A percentile compares a stretch with the other conserved stretches of the same genome.
Evolutionary conservation across 1,140 invertebrate genomes (phyloP).

Genomic region (Linepithema humile): DNA sequence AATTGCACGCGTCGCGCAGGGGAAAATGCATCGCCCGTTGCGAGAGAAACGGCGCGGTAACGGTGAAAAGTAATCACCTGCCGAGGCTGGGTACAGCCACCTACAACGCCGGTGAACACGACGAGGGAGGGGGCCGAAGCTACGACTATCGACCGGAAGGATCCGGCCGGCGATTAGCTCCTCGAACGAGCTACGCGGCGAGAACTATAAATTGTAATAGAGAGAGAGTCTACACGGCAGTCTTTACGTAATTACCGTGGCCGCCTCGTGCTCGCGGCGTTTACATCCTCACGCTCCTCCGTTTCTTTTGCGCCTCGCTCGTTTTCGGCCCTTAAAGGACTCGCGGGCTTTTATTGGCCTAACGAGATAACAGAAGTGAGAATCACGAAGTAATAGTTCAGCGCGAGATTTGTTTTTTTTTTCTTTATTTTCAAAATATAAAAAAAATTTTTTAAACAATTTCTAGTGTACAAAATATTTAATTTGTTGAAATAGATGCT

Average conservation of each 20-base stretch:
- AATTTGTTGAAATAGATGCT: no score
- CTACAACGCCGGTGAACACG: slow-evolving; percentile 12
- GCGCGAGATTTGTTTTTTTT: neutral
- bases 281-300: slow-evolving; percentile 6
- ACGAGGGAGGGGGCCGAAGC: neutral
- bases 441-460: neutral
- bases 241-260: slow-evolving; percentile 53
- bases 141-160: slow-evolving; percentile 40
- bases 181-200: slow-evolving; percentile 41
- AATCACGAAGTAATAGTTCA: slow-evolving; percentile 1
- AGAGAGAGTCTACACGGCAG: neutral
- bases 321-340: neutral
- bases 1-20: slow-evolving; percentile 57
- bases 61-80: slow-evolving; percentile 61
- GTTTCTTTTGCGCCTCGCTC: neutral
- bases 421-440: neutral
- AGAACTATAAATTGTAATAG: slow-evolving; percentile 66
- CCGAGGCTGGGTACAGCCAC: slow-evolving; percentile 11
- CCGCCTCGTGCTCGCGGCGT: neutral
- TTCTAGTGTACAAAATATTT: no score
- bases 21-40: slow-evolving; percentile 59
- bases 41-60: slow-evolving; percentile 59
- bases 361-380: slow-evolving; percentile 8
- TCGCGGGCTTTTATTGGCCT: neutral
- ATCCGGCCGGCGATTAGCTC: slow-evolving; percentile 58